Base-by-base conservation (phyloP, 2,888 invertebrate species). In the Xylota sylvarum region DNA sequence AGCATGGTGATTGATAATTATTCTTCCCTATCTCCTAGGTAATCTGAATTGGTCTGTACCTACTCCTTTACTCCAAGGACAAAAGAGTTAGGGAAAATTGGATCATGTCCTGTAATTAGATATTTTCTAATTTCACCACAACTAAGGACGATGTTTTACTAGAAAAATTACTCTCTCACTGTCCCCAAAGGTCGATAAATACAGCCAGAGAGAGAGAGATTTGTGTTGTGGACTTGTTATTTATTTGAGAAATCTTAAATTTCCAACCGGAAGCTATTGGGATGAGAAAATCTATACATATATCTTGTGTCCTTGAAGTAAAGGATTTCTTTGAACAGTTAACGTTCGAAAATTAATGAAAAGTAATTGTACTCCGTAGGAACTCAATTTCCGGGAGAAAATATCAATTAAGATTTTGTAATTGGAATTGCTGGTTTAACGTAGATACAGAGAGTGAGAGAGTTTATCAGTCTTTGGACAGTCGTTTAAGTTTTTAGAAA, bases 1-100 rank as follows among this genome's bases (percentile, higher is more conserved):
- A 52, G 52, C 52, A n/a, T 52, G 27, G n/a, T 52, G 55, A 55
- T 55, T 55, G 14, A 55, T 55, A 55, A 55, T 55, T 55, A 55
- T 30, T 32, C 30, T 30, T 55, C 55, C 30, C 12, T 55, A 55
- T 55, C 30, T 55, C 4, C 30, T 7, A 52, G 9, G n/a, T 30
- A 55, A 55, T 27, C 55, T 30, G 30, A 30, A 50, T 55, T 7
- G 14, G 12, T 27, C 23, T 23, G 23, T 2, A 19, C n/a, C 17
- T 50, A 17, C 12, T 27, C 6, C 30, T 23, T 30, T n/a, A n/a
- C n/a, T n/a, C n/a, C 7, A 2, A 55, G n/a, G 27, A 52, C 10
- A 3, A 52, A 30, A 10, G 52, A 10, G n/a, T 52, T 52, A 7
- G 30, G 12, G 14, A n/a, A 55, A n/a, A 14, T 30, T 32, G 23